These are phyloP conservation scores for Molorchus minor DNA, from an alignment of 2,888 invertebrate species.

Conservation along the genomic window DNA sequence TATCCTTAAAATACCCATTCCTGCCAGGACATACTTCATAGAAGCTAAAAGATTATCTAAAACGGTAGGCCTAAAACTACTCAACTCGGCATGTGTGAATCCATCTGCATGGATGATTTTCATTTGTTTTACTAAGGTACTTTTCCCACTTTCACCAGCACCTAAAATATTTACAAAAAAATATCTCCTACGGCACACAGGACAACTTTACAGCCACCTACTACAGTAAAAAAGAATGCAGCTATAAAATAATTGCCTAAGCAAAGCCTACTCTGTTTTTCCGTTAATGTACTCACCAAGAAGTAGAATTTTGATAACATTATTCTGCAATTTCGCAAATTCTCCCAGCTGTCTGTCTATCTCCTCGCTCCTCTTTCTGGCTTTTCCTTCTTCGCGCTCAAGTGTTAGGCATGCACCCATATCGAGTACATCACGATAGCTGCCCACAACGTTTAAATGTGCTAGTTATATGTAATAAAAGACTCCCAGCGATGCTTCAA, in stretches of 20 bases:
- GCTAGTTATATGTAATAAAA: constrained; percentile 14
- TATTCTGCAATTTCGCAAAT: constrained; percentile 68
- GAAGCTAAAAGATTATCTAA: constrained; percentile 72
- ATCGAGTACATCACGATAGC: constrained; percentile 55
- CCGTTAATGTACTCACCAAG: constrained; percentile 61
- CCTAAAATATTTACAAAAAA: too few species aligned
- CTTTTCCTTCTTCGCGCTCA: constrained; percentile 69
- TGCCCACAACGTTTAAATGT: constrained; percentile 6
- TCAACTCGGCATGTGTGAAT: constrained; percentile 69
- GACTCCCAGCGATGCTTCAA: constrained; percentile 15
- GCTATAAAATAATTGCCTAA: background rate
- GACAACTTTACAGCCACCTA: background rate
- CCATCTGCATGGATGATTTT: constrained; percentile 75
- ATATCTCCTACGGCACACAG: too few species aligned
- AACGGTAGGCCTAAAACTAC: constrained; percentile 71
- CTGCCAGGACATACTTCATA: constrained; percentile 74
- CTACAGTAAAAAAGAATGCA: background rate
- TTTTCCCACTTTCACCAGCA: constrained; percentile 75
- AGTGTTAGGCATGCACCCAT: constrained; percentile 73
- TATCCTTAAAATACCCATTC: constrained; percentile 72
- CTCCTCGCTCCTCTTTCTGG: constrained; percentile 68
- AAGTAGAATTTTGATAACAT: constrained; percentile 71
- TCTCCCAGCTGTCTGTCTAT: constrained; percentile 70
- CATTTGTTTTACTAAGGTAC: constrained; percentile 75
- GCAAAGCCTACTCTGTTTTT: too few species aligned